Evolutionary conservation across 2,888 invertebrate species (phyloP).

Genomic region (Hirtodrosophila confusa): DNA sequence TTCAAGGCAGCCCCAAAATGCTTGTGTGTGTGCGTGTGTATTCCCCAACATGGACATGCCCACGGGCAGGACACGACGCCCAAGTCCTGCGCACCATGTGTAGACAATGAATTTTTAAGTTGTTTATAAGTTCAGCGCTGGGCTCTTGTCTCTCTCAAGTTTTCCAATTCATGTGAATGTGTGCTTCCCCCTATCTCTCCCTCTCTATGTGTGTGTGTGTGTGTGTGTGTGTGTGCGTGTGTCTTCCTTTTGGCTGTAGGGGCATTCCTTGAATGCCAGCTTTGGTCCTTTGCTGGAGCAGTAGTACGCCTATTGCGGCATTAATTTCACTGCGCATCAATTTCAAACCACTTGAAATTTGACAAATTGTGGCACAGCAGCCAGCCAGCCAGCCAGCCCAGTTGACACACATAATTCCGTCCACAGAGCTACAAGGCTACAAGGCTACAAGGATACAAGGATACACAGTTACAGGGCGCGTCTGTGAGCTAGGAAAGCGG

Average conservation of each 20-base stretch:
- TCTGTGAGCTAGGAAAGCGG: constrained; percentile 3
- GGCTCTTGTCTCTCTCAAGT: constrained; percentile 3
- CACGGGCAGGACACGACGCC: constrained; percentile 33
- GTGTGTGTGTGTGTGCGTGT: background rate
- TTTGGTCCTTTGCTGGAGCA: background rate
- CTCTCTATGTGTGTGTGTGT: background rate
- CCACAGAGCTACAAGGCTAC: constrained; percentile 1
- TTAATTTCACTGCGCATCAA: constrained; percentile 65
- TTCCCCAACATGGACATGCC: constrained; percentile 41
- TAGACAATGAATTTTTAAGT: constrained; percentile 82
- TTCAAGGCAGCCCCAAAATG: constrained; percentile 34
- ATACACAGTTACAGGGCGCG: background rate
- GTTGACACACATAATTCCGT: constrained; percentile 53
- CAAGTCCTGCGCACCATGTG: constrained; percentile 66
- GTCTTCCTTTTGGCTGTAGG: background rate
- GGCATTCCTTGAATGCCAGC: constrained; percentile 8
- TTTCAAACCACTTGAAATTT: constrained; percentile 72
- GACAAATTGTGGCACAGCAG: constrained; percentile 69
- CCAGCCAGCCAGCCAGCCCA: too few relatives aligned
- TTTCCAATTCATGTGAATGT: background rate
- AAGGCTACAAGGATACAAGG: background rate
- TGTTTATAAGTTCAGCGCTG: constrained; percentile 66
- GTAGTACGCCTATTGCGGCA: constrained; percentile 25
- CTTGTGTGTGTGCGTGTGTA: constrained; percentile 1
- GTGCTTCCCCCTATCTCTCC: background rate